These are phyloP conservation scores for Melipona quadrifasciata DNA, from an alignment of 1,140 invertebrate genomes.

Conservation along the genomic window DNA sequence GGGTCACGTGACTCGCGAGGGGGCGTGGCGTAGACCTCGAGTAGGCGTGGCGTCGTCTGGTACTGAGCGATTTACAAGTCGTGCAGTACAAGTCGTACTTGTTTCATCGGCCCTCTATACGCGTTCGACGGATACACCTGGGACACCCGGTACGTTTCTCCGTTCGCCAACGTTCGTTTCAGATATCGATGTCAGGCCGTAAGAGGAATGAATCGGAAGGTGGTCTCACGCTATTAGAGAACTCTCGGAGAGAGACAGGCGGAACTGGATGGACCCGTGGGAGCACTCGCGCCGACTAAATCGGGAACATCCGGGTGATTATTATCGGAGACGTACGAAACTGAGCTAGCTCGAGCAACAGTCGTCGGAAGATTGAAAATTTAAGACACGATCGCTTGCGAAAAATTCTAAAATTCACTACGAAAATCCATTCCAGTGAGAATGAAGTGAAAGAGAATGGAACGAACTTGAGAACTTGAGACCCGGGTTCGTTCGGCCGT, in stretches of 20 bases:
- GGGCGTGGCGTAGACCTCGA: too few species aligned
- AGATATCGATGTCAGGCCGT: constrained; percentile 1
- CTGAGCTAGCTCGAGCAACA: neutral
- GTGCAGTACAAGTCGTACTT: too few species aligned
- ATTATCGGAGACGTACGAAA: constrained; percentile 51
- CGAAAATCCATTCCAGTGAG: neutral
- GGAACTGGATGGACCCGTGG: constrained; percentile 39
- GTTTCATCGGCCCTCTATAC: too few species aligned
- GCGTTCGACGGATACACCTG: too few species aligned
- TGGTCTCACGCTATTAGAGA: constrained; percentile 49
- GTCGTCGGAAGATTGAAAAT: too few species aligned
- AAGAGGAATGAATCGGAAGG: constrained; percentile 45
- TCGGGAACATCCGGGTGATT: constrained; percentile 44
- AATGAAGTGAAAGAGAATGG: neutral
- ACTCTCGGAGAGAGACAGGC: constrained; percentile 30
- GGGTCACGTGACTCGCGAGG: too few species aligned
- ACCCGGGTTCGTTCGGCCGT: neutral
- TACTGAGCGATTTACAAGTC: too few species aligned
- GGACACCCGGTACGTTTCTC: too few species aligned
- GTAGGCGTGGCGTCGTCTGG: too few species aligned
- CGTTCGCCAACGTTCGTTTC: neutral
- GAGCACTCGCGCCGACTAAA: constrained; percentile 36
- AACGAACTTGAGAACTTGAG: neutral
- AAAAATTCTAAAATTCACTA: neutral
- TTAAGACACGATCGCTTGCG: neutral